Percentiles rank a stretch among this genome's conserved stretches.
Evolutionary conservation across 2,888 invertebrate species (phyloP).

Genomic region (Rhingia campestris): DNA sequence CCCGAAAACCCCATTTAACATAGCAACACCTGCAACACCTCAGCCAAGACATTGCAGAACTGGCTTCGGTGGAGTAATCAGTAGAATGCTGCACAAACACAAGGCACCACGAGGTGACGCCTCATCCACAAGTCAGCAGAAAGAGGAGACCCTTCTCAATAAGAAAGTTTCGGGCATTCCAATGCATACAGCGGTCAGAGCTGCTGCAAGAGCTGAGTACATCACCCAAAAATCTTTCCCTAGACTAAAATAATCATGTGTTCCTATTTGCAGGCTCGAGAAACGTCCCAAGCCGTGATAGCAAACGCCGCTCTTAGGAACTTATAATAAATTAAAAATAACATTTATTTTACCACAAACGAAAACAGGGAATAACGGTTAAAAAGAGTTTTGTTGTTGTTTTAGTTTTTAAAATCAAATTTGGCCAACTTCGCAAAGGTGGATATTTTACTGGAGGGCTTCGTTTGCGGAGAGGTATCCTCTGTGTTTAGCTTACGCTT

Average conservation of each 20-base stretch:
- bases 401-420: conserved; percentile 80
- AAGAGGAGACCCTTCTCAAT: background rate
- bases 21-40: conserved; percentile 11
- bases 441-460: conserved; percentile 59
- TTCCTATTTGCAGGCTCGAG: conserved; percentile 17
- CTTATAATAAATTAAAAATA: conserved; percentile 56
- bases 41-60: conserved; percentile 19
- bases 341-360: conserved; percentile 36
- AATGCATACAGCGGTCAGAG: conserved; percentile 60
- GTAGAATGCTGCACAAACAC: conserved; percentile 46
- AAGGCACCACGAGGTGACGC: conserved; percentile 4
- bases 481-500: conserved; percentile 83
- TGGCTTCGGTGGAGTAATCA: conserved; percentile 39
- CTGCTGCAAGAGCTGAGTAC: conserved; percentile 55
- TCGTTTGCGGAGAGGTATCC: conserved; percentile 66
- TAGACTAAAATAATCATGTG: background rate
- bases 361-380: conserved; percentile 23
- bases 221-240: background rate
- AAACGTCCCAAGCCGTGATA: conserved; percentile 25
- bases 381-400: background rate
- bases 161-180: conserved; percentile 31
- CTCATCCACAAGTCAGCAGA: background rate
- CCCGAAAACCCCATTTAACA: conserved; percentile 28
- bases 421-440: conserved; percentile 81
- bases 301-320: conserved; percentile 11